Evolutionary conservation across 2,797 vertebrate genomes (phyloP).

Genomic region (Alauda arvensis): DNA sequence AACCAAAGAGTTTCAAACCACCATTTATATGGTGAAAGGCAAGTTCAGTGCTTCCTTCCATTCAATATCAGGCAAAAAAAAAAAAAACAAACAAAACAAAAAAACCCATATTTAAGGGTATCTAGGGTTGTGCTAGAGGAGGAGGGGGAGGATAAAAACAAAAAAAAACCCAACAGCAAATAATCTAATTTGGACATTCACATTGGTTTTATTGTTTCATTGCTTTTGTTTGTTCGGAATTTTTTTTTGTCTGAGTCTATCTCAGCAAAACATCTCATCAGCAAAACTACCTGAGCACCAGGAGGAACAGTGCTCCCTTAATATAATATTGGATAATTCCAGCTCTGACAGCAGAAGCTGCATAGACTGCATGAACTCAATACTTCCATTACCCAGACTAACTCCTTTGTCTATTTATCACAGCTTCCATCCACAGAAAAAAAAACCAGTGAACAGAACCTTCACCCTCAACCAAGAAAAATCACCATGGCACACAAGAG

Average conservation of each 20-base stretch:
- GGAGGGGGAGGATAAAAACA: rapidly evolving
- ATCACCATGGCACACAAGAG: not conserved
- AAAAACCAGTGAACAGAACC: not conserved
- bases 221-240: rapidly evolving
- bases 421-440: not conserved
- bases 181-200: not conserved
- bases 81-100: too few species aligned
- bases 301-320: not conserved
- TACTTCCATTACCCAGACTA: not conserved
- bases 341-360: not conserved
- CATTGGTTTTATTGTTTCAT: not conserved
- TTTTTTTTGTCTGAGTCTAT: not conserved
- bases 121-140: not conserved
- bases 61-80: not conserved
- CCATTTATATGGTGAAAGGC: not conserved
- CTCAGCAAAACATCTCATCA: not conserved
- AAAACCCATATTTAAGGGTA: not conserved
- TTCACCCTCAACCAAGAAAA: not conserved
- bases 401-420: not conserved
- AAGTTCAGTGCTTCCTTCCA: not conserved
- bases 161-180: not conserved
- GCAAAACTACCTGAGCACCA: not conserved
- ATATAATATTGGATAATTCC: not conserved
- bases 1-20: not conserved
- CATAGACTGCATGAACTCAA: not conserved